A percentile compares a stretch with the other conserved stretches of the same genome.
Evolutionary conservation across 2,888 invertebrate species (phyloP).

Genomic region (Syritta pipiens): DNA sequence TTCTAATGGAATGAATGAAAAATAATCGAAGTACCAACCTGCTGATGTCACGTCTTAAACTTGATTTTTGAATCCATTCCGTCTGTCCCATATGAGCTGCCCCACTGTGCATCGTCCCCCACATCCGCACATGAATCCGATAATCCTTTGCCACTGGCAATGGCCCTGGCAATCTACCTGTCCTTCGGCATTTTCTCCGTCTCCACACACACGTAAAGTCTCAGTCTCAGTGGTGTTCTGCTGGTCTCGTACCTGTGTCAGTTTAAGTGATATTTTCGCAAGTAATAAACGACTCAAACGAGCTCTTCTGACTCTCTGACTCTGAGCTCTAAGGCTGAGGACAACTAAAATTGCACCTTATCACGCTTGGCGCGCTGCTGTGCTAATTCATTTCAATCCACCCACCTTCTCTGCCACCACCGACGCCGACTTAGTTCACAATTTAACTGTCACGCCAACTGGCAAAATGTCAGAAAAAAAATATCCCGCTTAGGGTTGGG

Average conservation of each 20-base stretch:
- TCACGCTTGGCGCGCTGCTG: slow-evolving; percentile 33
- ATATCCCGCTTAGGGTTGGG: background rate
- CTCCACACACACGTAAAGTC: no score
- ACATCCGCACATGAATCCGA: no score
- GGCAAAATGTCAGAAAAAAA: slow-evolving; percentile 57
- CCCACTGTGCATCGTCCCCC: no score
- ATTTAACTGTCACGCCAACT: slow-evolving; percentile 68
- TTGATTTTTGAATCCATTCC: no score
- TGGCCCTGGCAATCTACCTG: no score
- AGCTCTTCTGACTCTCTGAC: background rate
- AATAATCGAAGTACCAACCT: no score
- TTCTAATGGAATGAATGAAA: no score
- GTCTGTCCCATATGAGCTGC: no score
- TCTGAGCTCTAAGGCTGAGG: slow-evolving; percentile 8
- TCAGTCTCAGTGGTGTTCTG: background rate
- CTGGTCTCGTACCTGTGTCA: slow-evolving; percentile 19
- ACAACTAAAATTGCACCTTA: slow-evolving; percentile 60
- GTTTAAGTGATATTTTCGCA: slow-evolving; percentile 66
- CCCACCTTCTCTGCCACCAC: slow-evolving; percentile 37
- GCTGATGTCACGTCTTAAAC: no score
- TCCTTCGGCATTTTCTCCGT: background rate
- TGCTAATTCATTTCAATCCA: slow-evolving; percentile 41
- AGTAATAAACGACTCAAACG: slow-evolving; percentile 55
- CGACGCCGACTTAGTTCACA: slow-evolving; percentile 31
- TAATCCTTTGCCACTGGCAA: slow-evolving; percentile 50